phyloP scores from a whole-genome alignment of 2,888 invertebrate genomes.

The Ennomos quercinarius region DNA sequence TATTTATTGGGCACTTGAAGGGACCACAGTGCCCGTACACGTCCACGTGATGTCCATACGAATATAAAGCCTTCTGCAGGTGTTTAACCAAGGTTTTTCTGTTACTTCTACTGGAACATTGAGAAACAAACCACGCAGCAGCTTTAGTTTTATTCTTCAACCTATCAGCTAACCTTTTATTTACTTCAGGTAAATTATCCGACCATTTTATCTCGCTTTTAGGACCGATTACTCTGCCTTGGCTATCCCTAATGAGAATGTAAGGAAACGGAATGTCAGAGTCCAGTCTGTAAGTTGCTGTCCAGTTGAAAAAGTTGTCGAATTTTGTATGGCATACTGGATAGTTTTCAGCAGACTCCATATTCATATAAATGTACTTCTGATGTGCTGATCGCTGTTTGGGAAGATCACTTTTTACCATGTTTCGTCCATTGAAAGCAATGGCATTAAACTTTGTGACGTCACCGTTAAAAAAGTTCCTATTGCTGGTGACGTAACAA shows the following conservation, averaged over 20 bases:
- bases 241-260: slow-evolving; percentile 56
- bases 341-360: slow-evolving; percentile 72
- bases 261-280: too few species aligned
- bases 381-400: slow-evolving; percentile 56
- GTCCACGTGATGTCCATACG: slow-evolving; percentile 68
- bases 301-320: slow-evolving; percentile 54
- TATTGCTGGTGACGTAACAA: slow-evolving; percentile 66
- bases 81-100: slow-evolving; percentile 44
- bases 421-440: slow-evolving; percentile 68
- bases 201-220: slow-evolving; percentile 57
- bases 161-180: slow-evolving; percentile 8
- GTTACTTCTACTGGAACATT: slow-evolving; percentile 51
- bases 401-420: slow-evolving; percentile 53
- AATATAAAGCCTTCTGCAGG: slow-evolving; percentile 53
- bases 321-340: slow-evolving; percentile 55
- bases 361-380: slow-evolving; percentile 71
- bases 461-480: slow-evolving; percentile 55
- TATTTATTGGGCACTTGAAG: slow-evolving; percentile 54
- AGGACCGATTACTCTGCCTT: slow-evolving; percentile 66
- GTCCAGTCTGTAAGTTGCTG: slow-evolving; percentile 46
- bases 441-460: slow-evolving; percentile 66
- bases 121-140: too few species aligned
- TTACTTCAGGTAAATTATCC: slow-evolving; percentile 40
- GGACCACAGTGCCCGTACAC: slow-evolving; percentile 84
- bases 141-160: too few species aligned